Evolutionary conservation across 2,888 invertebrate species (phyloP).

Genomic region (Phortica magna): DNA sequence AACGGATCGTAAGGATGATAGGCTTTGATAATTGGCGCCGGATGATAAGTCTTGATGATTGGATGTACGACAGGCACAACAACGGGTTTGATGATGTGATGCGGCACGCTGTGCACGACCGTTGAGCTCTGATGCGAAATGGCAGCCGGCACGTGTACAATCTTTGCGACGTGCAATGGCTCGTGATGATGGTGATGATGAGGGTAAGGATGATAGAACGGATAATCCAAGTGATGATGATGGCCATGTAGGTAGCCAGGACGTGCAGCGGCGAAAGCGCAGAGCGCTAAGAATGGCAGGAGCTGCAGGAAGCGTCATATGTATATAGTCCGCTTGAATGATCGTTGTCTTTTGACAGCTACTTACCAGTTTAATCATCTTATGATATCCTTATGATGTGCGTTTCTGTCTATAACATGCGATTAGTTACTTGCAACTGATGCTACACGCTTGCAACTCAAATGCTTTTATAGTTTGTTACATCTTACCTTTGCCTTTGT

Average conservation of each 20-base stretch:
- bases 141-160: slow-evolving; percentile 73
- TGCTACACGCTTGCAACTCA: slow-evolving; percentile 61
- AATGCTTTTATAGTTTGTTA: slow-evolving; percentile 67
- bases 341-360: neutral
- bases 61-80: slow-evolving; percentile 74
- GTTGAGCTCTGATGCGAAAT: slow-evolving; percentile 76
- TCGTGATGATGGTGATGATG: slow-evolving; percentile 54
- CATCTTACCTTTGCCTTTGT: slow-evolving; percentile 43
- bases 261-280: slow-evolving; percentile 65
- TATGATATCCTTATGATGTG: slow-evolving; percentile 41
- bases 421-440: slow-evolving; percentile 68
- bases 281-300: slow-evolving; percentile 55
- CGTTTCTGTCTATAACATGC: slow-evolving; percentile 24
- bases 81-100: slow-evolving; percentile 73
- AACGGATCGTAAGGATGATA: slow-evolving; percentile 70
- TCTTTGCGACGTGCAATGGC: slow-evolving; percentile 71
- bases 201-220: slow-evolving; percentile 36
- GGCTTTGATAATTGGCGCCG: slow-evolving; percentile 73
- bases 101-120: slow-evolving; percentile 73
- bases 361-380: slow-evolving; percentile 67
- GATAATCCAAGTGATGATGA: slow-evolving; percentile 65
- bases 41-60: slow-evolving; percentile 72
- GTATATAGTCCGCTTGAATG: neutral
- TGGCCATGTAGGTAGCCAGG: slow-evolving; percentile 75
- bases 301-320: slow-evolving; percentile 44